phyloP scores from a whole-genome alignment of 2,113 vertebrate genomes.

The Zootoca vivipara region DNA sequence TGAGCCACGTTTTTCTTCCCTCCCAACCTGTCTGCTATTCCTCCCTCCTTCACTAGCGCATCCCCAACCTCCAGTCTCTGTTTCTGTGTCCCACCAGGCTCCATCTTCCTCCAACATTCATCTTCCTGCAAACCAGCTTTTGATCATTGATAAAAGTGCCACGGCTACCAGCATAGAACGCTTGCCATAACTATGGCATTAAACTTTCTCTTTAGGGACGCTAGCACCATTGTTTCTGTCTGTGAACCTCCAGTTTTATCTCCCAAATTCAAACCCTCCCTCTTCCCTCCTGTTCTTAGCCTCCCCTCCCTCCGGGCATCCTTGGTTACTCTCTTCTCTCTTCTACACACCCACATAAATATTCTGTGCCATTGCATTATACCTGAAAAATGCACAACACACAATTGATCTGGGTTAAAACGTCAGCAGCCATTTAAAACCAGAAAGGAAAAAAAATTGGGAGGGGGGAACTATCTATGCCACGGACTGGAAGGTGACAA shows the following conservation, averaged over 20 bases:
- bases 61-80: background rate
- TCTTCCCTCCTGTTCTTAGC: background rate
- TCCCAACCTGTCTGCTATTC: background rate
- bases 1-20: background rate
- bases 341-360: conserved; percentile 37
- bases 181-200: background rate
- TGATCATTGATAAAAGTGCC: too few relatives aligned
- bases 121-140: background rate
- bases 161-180: too few relatives aligned
- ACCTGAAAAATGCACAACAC: conserved; percentile 26
- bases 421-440: conserved; percentile 38
- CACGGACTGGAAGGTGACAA: background rate
- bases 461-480: accelerated
- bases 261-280: conserved; percentile 19
- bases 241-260: conserved; percentile 12
- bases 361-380: conserved; percentile 19
- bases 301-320: conserved; percentile 12
- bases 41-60: background rate
- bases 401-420: conserved; percentile 57
- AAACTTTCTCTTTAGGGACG: conserved; percentile 8
- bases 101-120: background rate
- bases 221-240: background rate
- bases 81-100: background rate
- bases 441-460: conserved; percentile 24
- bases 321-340: conserved; percentile 24